Base-by-base conservation (phyloP, 1,140 invertebrate genomes). In the Cotesia vestalis region DNA sequence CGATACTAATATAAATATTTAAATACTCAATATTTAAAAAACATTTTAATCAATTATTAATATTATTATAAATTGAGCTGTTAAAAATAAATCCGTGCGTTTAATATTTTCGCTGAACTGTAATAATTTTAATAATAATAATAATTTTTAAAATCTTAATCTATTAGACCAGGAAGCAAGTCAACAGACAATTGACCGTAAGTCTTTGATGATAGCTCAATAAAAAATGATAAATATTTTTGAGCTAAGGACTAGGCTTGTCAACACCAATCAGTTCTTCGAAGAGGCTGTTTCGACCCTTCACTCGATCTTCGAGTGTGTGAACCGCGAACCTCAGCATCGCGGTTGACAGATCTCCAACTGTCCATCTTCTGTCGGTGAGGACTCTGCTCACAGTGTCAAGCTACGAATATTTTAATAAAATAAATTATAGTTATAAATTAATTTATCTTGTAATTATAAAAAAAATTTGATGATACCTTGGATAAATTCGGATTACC, bases 361-460 rank as follows among this genome's bases (percentile, higher is more conserved):
- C 92, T 6, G 91, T 91, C 93, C 93, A 94, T 77, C 92, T 90
- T 53, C 92, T 87, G 78, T 93, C 91, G 34, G 90, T 86, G 36
- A 94, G 82, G 60, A 93, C 89, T 76, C 91, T 83, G 69, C 91
- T 91, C 40, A 94, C 87, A 6, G 92, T 93, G 79, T 93, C 91
- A 76, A 94, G 79, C 91, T 94, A 83, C 9, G 20, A 62, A 27
- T 36, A 52, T 52, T 14, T 27, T 27, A 27, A 27, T 27, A 38
- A 88, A 89, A 60, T 64, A 64, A 75, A 77, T 77, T 71, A 66
- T 68, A 72, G 63, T 62, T 60, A 14, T 74, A 34, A 52, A 64
- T 40, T 34, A 69, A 61, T 35, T 60, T 40, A 59, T 27, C 27
- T 17, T 17, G 17, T 17, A 17, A 17, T 46, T 66, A 40, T 66